Base-by-base conservation (phyloP, 2,797 vertebrate genomes). In the Semotilus atromaculatus region DNA sequence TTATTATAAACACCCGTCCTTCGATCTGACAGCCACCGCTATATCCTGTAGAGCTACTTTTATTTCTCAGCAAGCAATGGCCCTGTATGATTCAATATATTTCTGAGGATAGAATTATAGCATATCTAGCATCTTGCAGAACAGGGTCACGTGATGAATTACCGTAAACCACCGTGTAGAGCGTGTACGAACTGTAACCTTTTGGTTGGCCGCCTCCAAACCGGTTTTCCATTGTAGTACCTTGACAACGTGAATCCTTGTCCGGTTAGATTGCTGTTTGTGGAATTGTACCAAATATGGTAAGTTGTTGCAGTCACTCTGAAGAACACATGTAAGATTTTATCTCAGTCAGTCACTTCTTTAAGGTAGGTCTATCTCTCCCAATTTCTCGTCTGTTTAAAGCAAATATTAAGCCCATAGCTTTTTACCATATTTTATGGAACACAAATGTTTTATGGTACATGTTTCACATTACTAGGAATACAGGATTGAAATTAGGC, bases 361-460 rank as follows among this genome's bases (percentile, higher is more conserved):
- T 19, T 26, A 19, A 53, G 10, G 29, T 16, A 64, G 29, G 26
- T 29, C 26, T 48, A 18, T 13, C 23, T 9, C 5, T 26, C 16
- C 45, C 9, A 29, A 51, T 48, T 5, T 48, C 40, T 71, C 38
- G 7, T 8, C 45, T 72, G 5, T 34, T 29, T 34, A 45, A 34
- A 6, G 1, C 21, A 38, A n/a, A 70, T n/a, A 14, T 3, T 13
- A 68, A 38, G 10, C 34, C 18, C 38, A 71, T 43, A 95, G 85
- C 94, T 94, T 89, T 89, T 94, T 95, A 7, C 93, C 93, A 84
- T 94, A 95, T 23, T 94, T 94, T 43, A 93, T 91, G 71, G 94
- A 94, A 90, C 91, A 89, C 93, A 87, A 93, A 95, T 43, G 40
- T 43, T 48, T 48, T 18, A 48, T 48, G 45, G 45, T 48, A 5